Evolutionary conservation across 2,888 invertebrate species (phyloP), one percentile per base, ranked within the genome.

Genomic region (Drosophila neutralis): DNA sequence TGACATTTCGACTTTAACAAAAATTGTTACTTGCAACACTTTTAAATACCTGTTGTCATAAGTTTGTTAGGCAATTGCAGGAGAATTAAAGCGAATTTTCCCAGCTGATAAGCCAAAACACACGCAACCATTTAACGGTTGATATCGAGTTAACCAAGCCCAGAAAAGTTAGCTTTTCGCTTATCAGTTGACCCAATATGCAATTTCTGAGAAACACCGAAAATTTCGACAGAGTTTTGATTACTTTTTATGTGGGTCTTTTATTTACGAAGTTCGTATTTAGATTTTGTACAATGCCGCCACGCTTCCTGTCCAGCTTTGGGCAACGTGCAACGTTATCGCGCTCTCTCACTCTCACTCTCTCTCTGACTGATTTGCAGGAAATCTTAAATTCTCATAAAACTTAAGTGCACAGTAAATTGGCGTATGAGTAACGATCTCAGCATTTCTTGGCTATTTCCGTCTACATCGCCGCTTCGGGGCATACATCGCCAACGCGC

Each of bases 331-430:
- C 29, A 57, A 27, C 45, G 51, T 21, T 51, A 33, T 67, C 54
- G 24, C 59, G 35, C 70, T 64, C 45, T 63, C 62, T 53, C 59
- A 35, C 64, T 29, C 57, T 49, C 51, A 49, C 40, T 61, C 40
- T 33, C 45, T 24, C 45, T 24, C 49, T 52, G 45, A n/a, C 45
- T 73, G 77, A 83, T 82, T 65, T 83, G 86, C 83, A 82, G 90
- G 86, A 89, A 89, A 89, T 89, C 89, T 89, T 90, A 82, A 90
- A 90, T 90, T 90, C 83, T 77, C 82, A 89, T 90, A 80, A 90
- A 89, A 87, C 76, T 87, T 87, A 77, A 89, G 90, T 90, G 90
- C 80, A 80, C 81, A 83, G 78, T 89, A 90, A 87, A 89, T 89
- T 89, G 87, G 70, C 75, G 77, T 76, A 87, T 90, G 90, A 87